A percentile compares a stretch with the other conserved stretches of the same genome.
Evolutionary conservation across 92 coral and sea anemone species (phyloP).

Genomic region (Nematostella vectensis): DNA sequence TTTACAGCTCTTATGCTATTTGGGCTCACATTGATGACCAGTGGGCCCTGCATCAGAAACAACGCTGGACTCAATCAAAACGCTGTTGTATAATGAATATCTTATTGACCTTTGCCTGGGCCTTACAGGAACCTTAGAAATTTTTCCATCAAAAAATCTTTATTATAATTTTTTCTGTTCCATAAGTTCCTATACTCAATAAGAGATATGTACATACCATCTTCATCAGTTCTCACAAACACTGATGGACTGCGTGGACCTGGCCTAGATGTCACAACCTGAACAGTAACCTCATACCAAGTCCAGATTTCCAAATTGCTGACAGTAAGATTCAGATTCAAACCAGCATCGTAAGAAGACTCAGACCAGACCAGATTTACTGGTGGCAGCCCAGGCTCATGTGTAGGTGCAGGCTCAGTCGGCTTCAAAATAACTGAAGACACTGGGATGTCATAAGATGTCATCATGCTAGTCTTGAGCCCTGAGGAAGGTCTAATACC

Average conservation of each 20-base stretch:
- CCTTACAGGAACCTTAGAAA: too few species aligned
- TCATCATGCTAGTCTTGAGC: background rate
- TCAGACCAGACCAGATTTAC: background rate
- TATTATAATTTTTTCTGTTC: too few species aligned
- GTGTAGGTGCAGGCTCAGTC: constrained; percentile 6
- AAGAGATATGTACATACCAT: too few species aligned
- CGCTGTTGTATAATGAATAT: too few species aligned
- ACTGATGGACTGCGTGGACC: constrained; percentile 35
- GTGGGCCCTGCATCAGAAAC: too few species aligned
- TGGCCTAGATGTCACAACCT: constrained; percentile 35
- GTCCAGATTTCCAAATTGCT: constrained; percentile 36
- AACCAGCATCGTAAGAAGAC: constrained; percentile 18
- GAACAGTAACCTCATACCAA: constrained; percentile 26
- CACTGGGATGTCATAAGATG: background rate
- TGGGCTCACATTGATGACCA: too few species aligned
- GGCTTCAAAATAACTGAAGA: constrained; percentile 7
- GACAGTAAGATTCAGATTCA: constrained; percentile 12
- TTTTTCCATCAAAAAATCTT: too few species aligned
- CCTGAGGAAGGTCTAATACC: background rate
- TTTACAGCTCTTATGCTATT: too few species aligned
- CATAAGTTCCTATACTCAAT: too few species aligned
- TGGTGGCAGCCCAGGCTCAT: constrained; percentile 6
- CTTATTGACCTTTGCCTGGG: too few species aligned
- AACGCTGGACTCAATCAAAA: too few species aligned
- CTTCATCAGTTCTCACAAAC: constrained; percentile 19